Evolutionary conservation across 2,888 invertebrate species (phyloP), one percentile per base, ranked within the genome.

Genomic region (Megalurothrips usitatus): DNA sequence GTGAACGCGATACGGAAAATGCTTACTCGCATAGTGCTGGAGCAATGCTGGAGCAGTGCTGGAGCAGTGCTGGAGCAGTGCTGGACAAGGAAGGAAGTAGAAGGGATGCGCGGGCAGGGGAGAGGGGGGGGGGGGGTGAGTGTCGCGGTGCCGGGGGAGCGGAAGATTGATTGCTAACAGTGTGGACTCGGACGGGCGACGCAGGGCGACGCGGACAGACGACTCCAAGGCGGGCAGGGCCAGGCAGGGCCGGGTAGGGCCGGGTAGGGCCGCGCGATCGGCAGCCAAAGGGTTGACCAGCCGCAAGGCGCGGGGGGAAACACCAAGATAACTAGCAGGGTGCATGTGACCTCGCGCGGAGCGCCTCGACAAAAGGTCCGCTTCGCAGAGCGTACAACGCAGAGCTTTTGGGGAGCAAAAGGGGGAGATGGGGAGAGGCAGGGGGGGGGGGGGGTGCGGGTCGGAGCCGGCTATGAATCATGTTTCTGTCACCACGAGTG

Each of bases 401-500:
- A n/a, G n/a, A n/a, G n/a, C n/a, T n/a, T n/a, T n/a, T n/a, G n/a
- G 34, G 6, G 34, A 43, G 34, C 2, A 6, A 43, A 6, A 43
- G 34, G 6, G 34, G 6, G 34, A 43, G 34, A 43, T 2, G 6
- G 34, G 6, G 34, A 43, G 34, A 43, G 6, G 6, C 6, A 43
- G 34, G 6, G 34, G 34, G 3, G 34, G 34, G 34, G 6, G 6
- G 34, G 34, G 34, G 34, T 43, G 34, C 34, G 2, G 34, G 34
- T 43, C 34, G 34, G 34, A 43, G 34, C 34, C 34, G 23, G 23
- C 68, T 23, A 68, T 68, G 68, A 68, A 68, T 68, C 68, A 68
- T 68, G 68, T 68, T 68, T 23, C 68, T 68, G 68, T 68, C 68
- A 23, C 26, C 34, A 43, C 68, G 23, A 23, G 68, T 68, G 68